phyloP scores from a whole-genome alignment of 2,888 invertebrate genomes.

The Folsomia candida region DNA sequence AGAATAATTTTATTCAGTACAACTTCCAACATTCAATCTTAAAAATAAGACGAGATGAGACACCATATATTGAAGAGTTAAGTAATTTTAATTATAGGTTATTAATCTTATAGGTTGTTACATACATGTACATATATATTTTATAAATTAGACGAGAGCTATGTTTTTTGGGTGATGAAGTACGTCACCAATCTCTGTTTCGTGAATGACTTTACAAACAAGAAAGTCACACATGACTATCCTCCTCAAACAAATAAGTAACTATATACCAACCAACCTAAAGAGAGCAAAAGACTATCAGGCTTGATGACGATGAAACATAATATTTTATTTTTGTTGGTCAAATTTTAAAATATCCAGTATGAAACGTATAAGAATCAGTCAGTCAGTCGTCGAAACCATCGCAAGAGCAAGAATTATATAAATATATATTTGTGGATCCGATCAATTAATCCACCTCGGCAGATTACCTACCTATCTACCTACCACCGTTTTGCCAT shows the following conservation, averaged over 20 bases:
- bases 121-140: not conserved
- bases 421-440: too few species aligned
- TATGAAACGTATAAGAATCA: too few species aligned
- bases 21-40: not conserved
- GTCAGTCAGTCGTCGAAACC: too few species aligned
- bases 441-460: too few species aligned
- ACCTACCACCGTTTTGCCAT: not conserved
- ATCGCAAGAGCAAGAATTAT: too few species aligned
- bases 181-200: not conserved
- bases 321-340: not conserved
- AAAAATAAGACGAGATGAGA: too few species aligned
- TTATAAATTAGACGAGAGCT: not conserved
- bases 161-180: not conserved
- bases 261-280: not conserved
- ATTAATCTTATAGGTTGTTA: not conserved
- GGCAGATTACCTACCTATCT: too few species aligned
- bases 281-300: not conserved
- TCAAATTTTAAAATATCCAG: not conserved
- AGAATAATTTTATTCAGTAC: constrained; percentile 5
- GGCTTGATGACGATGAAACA: not conserved
- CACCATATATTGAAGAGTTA: not conserved
- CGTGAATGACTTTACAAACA: not conserved
- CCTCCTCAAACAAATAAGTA: not conserved
- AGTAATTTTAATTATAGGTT: not conserved
- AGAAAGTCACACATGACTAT: not conserved